Evolutionary conservation across 2,113 vertebrate species (phyloP).

Genomic region (Numenius arquata): DNA sequence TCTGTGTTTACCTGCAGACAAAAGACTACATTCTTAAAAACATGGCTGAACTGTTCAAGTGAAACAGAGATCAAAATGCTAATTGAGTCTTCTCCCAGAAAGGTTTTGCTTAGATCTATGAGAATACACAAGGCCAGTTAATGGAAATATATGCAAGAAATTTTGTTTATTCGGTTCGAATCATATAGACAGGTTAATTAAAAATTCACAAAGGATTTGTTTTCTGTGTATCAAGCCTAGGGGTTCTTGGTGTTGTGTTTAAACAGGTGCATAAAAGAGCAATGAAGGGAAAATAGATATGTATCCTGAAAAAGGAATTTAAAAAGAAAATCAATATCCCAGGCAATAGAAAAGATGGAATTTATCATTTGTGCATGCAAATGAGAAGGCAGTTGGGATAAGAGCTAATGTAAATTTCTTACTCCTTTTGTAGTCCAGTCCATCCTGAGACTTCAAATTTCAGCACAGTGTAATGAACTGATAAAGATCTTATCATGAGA

Average conservation of each 20-base stretch:
- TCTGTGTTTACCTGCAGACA: slow-evolving; percentile 36
- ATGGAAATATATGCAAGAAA: slow-evolving; percentile 48
- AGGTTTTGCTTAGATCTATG: slow-evolving; percentile 47
- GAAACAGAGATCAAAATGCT: slow-evolving; percentile 50
- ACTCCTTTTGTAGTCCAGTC: not conserved
- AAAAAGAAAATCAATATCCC: slow-evolving; percentile 50
- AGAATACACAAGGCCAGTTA: slow-evolving; percentile 49
- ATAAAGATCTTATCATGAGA: not conserved
- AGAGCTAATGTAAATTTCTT: not conserved
- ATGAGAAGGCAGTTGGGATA: not conserved
- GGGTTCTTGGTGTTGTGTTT: slow-evolving; percentile 16
- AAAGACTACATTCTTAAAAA: slow-evolving; percentile 33
- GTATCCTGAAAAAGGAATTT: slow-evolving; percentile 12
- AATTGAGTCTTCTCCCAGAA: slow-evolving; percentile 60
- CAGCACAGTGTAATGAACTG: not conserved
- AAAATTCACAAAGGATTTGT: slow-evolving; percentile 55
- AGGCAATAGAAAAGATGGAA: slow-evolving; percentile 1
- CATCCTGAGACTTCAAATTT: not conserved
- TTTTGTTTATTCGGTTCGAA: slow-evolving; percentile 45
- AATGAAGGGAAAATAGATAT: slow-evolving; percentile 22
- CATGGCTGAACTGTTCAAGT: slow-evolving; percentile 18
- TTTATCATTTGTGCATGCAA: slow-evolving; percentile 12
- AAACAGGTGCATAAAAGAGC: slow-evolving; percentile 35
- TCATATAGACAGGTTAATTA: slow-evolving; percentile 56
- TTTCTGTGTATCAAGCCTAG: slow-evolving; percentile 32